Conservation (phyloP, 2,113 vertebrate genomes). For the Neodontobutis hainanensis region DNA sequence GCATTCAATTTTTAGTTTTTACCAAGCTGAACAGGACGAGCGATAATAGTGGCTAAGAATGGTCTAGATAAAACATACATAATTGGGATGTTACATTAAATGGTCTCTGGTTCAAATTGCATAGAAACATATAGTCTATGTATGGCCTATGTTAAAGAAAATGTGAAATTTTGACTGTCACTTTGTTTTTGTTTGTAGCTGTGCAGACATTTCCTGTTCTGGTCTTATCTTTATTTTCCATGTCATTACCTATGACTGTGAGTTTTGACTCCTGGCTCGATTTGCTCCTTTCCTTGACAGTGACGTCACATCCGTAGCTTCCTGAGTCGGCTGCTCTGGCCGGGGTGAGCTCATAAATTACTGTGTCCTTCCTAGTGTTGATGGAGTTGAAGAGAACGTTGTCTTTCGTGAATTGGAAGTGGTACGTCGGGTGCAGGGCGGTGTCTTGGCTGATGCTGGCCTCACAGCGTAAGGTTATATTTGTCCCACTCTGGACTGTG, state of each 20-base stretch:
- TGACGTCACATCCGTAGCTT: conserved; percentile 67
- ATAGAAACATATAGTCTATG: no score
- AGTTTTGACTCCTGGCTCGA: conserved; percentile 42
- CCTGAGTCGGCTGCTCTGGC: conserved; percentile 74
- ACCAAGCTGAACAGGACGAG: no score
- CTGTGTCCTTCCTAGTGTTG: conserved; percentile 13
- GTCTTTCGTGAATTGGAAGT: conserved; percentile 59
- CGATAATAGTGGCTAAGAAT: no score
- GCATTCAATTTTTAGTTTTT: no score
- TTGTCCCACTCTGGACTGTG: conserved; percentile 61
- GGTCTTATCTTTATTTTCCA: background rate
- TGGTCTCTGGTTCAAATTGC: no score
- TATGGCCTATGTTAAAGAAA: no score
- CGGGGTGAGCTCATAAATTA: conserved; percentile 37
- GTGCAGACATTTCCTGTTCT: background rate
- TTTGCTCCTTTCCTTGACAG: conserved; percentile 45
- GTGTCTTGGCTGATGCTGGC: conserved; percentile 61
- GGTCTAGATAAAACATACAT: no score
- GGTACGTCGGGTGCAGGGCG: conserved; percentile 31
- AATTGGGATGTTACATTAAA: no score
- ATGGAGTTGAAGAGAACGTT: conserved; percentile 31
- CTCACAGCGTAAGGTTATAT: conserved; percentile 58
- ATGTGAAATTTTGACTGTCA: no score
- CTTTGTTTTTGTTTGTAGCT: no score
- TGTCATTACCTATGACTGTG: conserved; percentile 54